phyloP scores from a whole-genome alignment of 2,797 vertebrate species.

The Loris lydekkerianus region DNA sequence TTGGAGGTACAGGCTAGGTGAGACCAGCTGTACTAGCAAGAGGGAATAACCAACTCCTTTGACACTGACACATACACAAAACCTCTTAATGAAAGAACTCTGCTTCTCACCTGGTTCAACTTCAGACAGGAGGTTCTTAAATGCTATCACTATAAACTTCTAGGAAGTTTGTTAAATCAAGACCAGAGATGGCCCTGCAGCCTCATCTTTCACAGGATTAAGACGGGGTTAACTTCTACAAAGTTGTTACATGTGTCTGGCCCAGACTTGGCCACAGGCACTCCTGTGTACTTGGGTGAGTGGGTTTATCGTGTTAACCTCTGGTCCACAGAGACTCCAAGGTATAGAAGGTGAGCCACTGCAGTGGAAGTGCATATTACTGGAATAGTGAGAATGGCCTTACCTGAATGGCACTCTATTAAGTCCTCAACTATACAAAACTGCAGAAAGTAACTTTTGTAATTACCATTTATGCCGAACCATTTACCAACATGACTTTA shows the following conservation, averaged over 20 bases:
- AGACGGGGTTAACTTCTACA: neutral
- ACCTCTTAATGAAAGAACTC: neutral
- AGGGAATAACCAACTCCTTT: neutral
- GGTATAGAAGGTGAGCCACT: fast-evolving
- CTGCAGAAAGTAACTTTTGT: neutral
- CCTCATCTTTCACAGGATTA: neutral
- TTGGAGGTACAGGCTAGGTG: neutral
- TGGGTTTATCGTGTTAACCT: neutral
- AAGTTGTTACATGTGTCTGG: neutral
- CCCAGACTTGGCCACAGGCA: neutral
- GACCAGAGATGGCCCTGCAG: neutral
- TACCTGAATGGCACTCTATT: neutral
- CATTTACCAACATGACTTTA: slow-evolving; percentile 32
- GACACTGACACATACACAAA: neutral
- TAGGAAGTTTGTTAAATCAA: neutral
- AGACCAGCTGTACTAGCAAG: neutral
- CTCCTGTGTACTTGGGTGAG: neutral
- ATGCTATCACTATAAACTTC: neutral
- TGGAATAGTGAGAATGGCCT: neutral
- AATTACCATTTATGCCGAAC: neutral
- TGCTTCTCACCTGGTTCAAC: neutral
- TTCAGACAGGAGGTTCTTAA: neutral
- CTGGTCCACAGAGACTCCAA: fast-evolving
- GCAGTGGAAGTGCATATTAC: neutral
- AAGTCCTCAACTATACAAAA: slow-evolving; percentile 21